Evolutionary conservation across 2,113 vertebrate species (phyloP).

Genomic region (Aviceda subcristata): DNA sequence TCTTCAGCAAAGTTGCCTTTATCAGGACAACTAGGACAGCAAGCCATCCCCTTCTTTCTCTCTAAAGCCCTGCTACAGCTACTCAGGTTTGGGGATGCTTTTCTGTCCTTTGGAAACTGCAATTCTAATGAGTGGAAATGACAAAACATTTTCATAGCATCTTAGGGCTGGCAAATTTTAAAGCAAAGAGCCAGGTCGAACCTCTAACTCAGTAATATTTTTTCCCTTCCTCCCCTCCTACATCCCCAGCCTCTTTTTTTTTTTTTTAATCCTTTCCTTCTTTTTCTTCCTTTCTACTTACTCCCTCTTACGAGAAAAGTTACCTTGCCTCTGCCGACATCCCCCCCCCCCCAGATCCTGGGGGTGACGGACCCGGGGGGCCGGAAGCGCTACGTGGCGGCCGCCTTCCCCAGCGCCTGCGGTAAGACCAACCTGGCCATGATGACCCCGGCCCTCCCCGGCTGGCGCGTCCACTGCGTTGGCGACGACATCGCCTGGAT

Average conservation of each 20-base stretch:
- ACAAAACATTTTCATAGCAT: background rate
- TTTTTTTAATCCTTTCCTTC: fast-evolving
- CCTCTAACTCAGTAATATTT: background rate
- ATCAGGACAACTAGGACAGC: background rate
- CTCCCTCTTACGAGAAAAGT: background rate
- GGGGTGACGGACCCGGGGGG: no score
- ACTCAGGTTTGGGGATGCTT: background rate
- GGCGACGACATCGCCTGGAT: no score
- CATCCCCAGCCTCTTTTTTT: fast-evolving
- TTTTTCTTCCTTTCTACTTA: background rate
- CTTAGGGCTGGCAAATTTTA: background rate
- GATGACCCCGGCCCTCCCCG: no score
- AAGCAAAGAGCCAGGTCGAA: background rate
- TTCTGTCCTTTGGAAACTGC: background rate
- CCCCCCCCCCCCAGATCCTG: fast-evolving
- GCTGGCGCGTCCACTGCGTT: no score
- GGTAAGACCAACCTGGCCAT: no score
- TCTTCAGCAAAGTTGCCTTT: background rate
- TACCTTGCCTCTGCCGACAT: background rate
- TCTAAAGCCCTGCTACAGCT: background rate
- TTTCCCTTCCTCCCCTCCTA: background rate
- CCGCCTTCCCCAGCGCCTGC: no score
- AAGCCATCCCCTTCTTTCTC: background rate
- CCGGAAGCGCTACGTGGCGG: no score
- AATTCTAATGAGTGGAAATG: background rate